These are phyloP conservation scores for Sycophila texana DNA, from an alignment of 2,888 invertebrate species.

Conservation along the genomic window DNA sequence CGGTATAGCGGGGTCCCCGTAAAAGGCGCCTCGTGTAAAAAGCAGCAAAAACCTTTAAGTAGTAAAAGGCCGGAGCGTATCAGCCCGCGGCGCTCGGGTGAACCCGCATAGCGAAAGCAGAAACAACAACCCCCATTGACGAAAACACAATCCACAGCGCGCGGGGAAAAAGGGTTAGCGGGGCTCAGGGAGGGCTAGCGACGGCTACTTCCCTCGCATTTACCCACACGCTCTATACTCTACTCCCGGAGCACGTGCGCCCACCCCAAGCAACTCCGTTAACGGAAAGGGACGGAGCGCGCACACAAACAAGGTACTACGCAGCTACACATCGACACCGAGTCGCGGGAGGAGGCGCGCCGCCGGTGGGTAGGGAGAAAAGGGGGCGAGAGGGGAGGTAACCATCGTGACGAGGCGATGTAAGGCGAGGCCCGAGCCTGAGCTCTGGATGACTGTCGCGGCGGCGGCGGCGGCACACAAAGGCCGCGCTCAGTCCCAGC, in stretches of 20 bases:
- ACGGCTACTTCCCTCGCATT: neutral
- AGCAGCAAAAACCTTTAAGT: too few relatives aligned
- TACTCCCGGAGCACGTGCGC: neutral
- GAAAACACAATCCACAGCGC: too few relatives aligned
- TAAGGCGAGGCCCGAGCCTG: constrained; percentile 34
- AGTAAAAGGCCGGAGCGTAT: too few relatives aligned
- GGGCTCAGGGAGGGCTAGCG: too few relatives aligned
- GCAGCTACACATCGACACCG: neutral
- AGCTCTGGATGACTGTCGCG: constrained; percentile 1
- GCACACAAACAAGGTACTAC: neutral
- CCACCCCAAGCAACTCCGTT: too few relatives aligned
- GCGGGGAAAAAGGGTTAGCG: too few relatives aligned
- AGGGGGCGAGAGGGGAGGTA: constrained; percentile 24
- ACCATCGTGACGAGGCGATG: constrained; percentile 40
- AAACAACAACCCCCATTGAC: too few relatives aligned
- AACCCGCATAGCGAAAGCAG: too few relatives aligned
- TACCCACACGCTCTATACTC: neutral
- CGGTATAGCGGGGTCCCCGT: too few relatives aligned
- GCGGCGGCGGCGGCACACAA: constrained; percentile 6
- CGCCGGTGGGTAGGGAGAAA: neutral
- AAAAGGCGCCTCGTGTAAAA: too few relatives aligned
- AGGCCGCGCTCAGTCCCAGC: neutral
- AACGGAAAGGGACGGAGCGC: neutral
- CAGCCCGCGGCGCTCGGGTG: too few relatives aligned
- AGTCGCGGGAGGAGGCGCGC: neutral